Conservation (phyloP, 2,113 vertebrate genomes). For the Pogona vitticeps region DNA sequence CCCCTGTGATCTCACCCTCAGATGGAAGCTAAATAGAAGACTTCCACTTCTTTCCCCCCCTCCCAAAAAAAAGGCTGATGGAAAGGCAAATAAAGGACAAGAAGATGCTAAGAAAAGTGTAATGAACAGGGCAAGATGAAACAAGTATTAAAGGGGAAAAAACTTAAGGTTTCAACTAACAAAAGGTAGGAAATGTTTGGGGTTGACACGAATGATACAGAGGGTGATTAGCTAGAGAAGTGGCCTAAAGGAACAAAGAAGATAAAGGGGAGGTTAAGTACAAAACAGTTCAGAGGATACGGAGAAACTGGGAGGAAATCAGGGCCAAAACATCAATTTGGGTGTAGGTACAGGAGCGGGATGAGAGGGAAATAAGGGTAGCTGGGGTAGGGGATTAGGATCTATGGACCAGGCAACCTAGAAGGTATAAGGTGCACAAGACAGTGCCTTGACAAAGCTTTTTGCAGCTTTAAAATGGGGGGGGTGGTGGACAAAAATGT, state of each 20-base stretch:
- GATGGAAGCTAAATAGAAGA: too few relatives aligned
- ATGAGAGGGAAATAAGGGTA: too few relatives aligned
- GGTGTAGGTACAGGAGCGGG: neutral
- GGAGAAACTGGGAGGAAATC: neutral
- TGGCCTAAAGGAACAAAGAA: neutral
- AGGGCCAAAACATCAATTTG: neutral
- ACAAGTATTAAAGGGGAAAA: neutral
- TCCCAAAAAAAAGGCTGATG: too few relatives aligned
- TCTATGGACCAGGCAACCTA: neutral
- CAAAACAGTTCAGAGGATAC: neutral
- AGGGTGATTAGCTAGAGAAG: neutral
- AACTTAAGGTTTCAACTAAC: neutral
- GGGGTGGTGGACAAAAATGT: too few relatives aligned
- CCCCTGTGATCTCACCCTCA: too few relatives aligned
- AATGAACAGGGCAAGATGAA: neutral
- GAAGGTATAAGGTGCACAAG: neutral
- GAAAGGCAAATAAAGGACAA: neutral
- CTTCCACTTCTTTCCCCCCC: too few relatives aligned
- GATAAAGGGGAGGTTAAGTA: neutral
- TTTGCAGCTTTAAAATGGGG: neutral
- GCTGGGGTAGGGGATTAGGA: neutral
- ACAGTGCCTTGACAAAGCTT: neutral
- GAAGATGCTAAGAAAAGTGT: neutral
- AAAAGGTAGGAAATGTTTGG: neutral
- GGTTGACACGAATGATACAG: neutral